These are phyloP conservation scores for Melierax canorus DNA, from an alignment of 2,113 vertebrate species.

Conservation along the genomic window DNA sequence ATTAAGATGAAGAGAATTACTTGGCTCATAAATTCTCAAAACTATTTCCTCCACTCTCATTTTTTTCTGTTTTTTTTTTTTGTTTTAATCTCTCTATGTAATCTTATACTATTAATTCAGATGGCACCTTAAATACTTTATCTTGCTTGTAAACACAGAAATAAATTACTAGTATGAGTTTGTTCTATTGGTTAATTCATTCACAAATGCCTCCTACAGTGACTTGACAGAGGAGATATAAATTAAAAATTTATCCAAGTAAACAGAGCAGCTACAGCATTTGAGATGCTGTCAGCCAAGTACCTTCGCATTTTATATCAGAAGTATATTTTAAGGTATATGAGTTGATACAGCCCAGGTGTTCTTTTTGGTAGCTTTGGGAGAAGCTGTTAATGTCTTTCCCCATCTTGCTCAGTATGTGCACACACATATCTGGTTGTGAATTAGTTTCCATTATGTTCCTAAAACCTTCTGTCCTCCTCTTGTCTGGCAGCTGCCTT, in stretches of 20 bases:
- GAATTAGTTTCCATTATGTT: neutral
- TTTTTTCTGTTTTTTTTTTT: neutral
- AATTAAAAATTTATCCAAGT: neutral
- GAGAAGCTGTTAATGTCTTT: neutral
- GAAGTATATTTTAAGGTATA: neutral
- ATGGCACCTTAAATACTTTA: neutral
- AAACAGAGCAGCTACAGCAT: neutral
- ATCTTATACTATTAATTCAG: neutral
- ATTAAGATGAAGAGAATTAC: neutral
- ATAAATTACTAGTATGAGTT: neutral
- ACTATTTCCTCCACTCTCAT: neutral
- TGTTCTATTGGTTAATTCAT: neutral
- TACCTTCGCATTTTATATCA: neutral
- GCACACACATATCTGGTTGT: accelerated
- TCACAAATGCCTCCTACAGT: neutral
- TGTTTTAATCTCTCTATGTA: neutral
- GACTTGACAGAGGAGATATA: neutral
- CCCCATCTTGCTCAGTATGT: neutral
- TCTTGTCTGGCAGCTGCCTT: neutral
- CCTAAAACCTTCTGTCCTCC: neutral
- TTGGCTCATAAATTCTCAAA: neutral
- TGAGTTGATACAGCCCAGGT: neutral
- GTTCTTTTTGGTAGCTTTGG: neutral
- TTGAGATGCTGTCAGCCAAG: neutral
- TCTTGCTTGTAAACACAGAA: neutral